Evolutionary conservation across 2,797 vertebrate genomes (phyloP), one percentile per base, ranked within the genome.

Genomic region (Semaprochilodus insignis): DNA sequence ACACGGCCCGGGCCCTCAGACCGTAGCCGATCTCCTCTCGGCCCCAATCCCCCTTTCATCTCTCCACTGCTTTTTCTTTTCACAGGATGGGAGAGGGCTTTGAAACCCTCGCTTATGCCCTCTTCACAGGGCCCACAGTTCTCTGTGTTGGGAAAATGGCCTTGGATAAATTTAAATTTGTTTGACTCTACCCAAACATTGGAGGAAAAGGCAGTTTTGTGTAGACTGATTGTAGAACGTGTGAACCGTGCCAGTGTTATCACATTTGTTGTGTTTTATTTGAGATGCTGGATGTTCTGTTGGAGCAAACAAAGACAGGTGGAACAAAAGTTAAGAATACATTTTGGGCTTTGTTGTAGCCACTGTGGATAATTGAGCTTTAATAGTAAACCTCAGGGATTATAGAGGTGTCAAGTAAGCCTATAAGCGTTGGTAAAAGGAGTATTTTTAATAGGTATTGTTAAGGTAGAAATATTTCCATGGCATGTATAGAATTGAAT

Each of bases 21-120:
- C 86, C 83, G 34, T 82, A 80, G 77, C 87, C 66, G 83, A 85
- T 85, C 87, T 84, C 69, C 78, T 82, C 83, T 85, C 73, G 72
- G 82, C 71, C 82, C 66, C 44, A 82, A 82, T 83, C 83, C 87
- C 80, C 72, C 84, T 87, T 85, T 80, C 81, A 87, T 83, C 78
- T 87, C 74, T 17, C 51, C 51, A 54, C 79, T 60, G 63, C 57
- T 60, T 67, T 62, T 63, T 81, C 80, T 80, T 85, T 78, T 87
- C 84, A 82, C 65, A 76, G 81, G 67, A 85, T 34, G 72, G 67
- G 74, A 83, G 78, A 44, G 79, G 74, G 75, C 83, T 85, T 88
- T 88, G 81, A 80, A 83, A 74, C 55, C 44, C 48, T 73, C 31
- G 11, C 54, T 60, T 66, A 77, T 67, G 62, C 48, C 74, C 52